A percentile compares a stretch with the other conserved stretches of the same genome.
Evolutionary conservation across 2,113 vertebrate genomes (phyloP).

Genomic region (Clupea harengus): DNA sequence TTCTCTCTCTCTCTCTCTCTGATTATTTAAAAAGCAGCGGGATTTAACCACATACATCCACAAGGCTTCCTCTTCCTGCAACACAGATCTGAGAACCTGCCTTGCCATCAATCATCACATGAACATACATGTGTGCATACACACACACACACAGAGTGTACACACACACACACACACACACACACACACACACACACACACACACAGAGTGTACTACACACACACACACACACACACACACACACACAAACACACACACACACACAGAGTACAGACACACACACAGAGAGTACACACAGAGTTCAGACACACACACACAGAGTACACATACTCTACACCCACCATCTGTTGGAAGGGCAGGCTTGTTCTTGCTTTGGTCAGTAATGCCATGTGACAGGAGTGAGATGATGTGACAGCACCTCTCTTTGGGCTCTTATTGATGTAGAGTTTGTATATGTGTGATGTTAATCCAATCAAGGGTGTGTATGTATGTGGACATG

Average conservation of each 20-base stretch:
- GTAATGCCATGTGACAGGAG: constrained; percentile 3
- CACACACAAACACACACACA: not conserved
- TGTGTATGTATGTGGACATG: not conserved
- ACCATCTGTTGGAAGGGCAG: not conserved
- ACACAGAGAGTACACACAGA: too few species aligned
- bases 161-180: not conserved
- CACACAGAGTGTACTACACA: not conserved
- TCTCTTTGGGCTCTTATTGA: not conserved
- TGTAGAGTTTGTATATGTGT: not conserved
- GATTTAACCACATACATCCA: constrained; percentile 5
- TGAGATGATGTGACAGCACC: not conserved
- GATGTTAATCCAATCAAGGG: not conserved
- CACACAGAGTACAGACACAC: too few species aligned
- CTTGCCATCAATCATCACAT: not conserved
- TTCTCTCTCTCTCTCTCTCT: not conserved
- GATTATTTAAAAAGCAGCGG: constrained; percentile 1
- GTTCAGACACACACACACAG: too few species aligned
- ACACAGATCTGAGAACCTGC: constrained; percentile 1
- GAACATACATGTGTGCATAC: not conserved
- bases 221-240: not conserved
- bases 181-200: not conserved
- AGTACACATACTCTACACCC: not conserved
- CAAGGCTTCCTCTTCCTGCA: constrained; percentile 1
- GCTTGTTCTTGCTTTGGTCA: not conserved
- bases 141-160: not conserved